These are phyloP conservation scores for Lycocerus yunnanus DNA, from an alignment of 2,888 invertebrate species.

Conservation along the genomic window DNA sequence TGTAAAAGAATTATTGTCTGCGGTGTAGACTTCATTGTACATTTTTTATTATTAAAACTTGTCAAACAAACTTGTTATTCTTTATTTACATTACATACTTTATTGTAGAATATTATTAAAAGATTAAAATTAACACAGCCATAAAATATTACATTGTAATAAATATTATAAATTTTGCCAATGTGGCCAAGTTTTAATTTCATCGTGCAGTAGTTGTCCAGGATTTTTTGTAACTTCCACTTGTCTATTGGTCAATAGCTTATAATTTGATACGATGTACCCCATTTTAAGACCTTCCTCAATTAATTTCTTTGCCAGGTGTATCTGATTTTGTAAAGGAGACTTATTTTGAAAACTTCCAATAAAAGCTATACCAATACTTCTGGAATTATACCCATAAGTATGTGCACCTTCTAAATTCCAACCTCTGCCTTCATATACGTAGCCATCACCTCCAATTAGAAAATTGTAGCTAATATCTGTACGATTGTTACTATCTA, in stretches of 20 bases:
- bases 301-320: conserved; percentile 66
- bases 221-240: conserved; percentile 70
- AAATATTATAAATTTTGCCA: conserved; percentile 50
- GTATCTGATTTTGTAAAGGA: conserved; percentile 61
- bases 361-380: conserved; percentile 74
- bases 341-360: conserved; percentile 67
- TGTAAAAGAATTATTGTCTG: too few species aligned
- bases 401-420: conserved; percentile 73
- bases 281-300: conserved; percentile 64
- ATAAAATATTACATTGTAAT: not conserved
- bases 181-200: conserved; percentile 72
- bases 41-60: too few species aligned
- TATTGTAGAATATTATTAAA: not conserved
- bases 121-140: not conserved
- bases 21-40: too few species aligned
- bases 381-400: conserved; percentile 66
- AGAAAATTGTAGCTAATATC: conserved; percentile 81
- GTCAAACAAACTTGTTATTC: too few species aligned
- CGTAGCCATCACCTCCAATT: conserved; percentile 77
- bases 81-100: too few species aligned
- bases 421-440: conserved; percentile 80
- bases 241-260: conserved; percentile 71
- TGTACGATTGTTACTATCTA: conserved; percentile 65
- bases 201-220: conserved; percentile 66
- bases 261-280: conserved; percentile 67